A percentile compares a stretch with the other conserved stretches of the same genome.
Conservation (phyloP, 2,888 invertebrate genomes). For the Lycia hirtaria region DNA sequence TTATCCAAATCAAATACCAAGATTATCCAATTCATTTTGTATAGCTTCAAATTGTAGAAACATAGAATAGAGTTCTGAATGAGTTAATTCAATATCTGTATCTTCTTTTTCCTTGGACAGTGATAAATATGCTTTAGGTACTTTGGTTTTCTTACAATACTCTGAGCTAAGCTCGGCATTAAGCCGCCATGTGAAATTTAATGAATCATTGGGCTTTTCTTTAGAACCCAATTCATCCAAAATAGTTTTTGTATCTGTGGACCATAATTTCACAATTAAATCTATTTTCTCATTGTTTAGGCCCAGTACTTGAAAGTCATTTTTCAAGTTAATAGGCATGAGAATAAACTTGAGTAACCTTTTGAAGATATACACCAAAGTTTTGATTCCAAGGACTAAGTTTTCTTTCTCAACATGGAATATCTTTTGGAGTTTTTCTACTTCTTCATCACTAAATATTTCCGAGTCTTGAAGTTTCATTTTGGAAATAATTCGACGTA, state of each 20-base stretch:
- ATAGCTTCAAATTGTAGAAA: slow-evolving; percentile 76
- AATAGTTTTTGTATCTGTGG: slow-evolving; percentile 66
- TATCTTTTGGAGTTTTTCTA: slow-evolving; percentile 67
- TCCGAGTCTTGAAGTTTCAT: slow-evolving; percentile 64
- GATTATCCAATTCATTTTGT: slow-evolving; percentile 76
- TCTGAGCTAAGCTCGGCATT: slow-evolving; percentile 78
- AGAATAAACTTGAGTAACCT: slow-evolving; percentile 72
- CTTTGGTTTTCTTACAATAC: slow-evolving; percentile 69
- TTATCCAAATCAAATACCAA: slow-evolving; percentile 47
- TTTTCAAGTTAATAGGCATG: slow-evolving; percentile 72
- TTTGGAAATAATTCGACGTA: slow-evolving; percentile 69
- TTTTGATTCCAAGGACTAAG: slow-evolving; percentile 66
- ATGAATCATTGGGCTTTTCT: slow-evolving; percentile 50
- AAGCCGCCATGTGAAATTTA: slow-evolving; percentile 70
- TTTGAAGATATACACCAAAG: slow-evolving; percentile 69
- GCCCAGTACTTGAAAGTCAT: slow-evolving; percentile 64
- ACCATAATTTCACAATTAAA: slow-evolving; percentile 72
- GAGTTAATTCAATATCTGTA: slow-evolving; percentile 72
- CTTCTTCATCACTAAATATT: slow-evolving; percentile 73
- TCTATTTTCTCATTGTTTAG: slow-evolving; percentile 68
- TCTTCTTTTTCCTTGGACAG: slow-evolving; percentile 51
- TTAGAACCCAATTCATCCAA: slow-evolving; percentile 62
- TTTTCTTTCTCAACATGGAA: slow-evolving; percentile 66
- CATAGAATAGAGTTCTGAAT: slow-evolving; percentile 70
- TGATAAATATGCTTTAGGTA: slow-evolving; percentile 71